Base-by-base conservation (phyloP, 64 coral and sea anemone species). In the Stichodactyla helianthus region DNA sequence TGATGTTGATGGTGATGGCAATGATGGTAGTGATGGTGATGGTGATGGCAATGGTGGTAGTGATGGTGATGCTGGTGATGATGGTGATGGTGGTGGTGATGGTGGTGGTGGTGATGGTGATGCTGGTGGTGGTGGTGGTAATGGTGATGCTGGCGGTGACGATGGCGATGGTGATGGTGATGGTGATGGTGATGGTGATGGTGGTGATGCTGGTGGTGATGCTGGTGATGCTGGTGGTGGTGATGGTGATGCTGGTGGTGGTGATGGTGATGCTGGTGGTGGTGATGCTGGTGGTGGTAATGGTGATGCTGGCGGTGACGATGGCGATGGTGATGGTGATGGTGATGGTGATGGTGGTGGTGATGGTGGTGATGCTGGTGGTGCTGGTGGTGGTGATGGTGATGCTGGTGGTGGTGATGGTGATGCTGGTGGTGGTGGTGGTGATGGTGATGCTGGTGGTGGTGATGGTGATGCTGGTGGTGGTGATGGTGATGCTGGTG, bases 171-270 rank as follows among this genome's bases (percentile, higher is more conserved):
- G 18, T 35, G 2, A 28, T 59, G 20, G 54, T 67, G 51, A 52
- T 82, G 63, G 8, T 22, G 62, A 65, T 65, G 62, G 19, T 65
- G 62, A 65, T 65, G 62, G 7, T 65, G 62, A 65, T 65, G 62
- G 20, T 65, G n/a, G n/a, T n/a, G n/a, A n/a, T n/a, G n/a, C n/a
- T n/a, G n/a, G n/a, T n/a, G n/a, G n/a, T n/a, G n/a, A n/a, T n/a
- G n/a, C n/a, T n/a, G n/a, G n/a, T 57, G 55, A 57, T 5, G 77
- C 19, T 52, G 1, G 51, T 79, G 13, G 10, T 5, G 51, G 25
- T 78, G 77, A 79, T 79, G 51, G 22, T 79, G 77, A n/a, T n/a
- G n/a, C n/a, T n/a, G n/a, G n/a, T n/a, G n/a, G n/a, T 79, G 27
- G 20, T 50, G 77, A 79, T 50, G 11, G 77, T 20, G 17, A 59